Percentiles rank a stretch among this genome's conserved stretches.
Conservation (phyloP, 2,888 invertebrate species). For the Eumerus sabulonum region DNA sequence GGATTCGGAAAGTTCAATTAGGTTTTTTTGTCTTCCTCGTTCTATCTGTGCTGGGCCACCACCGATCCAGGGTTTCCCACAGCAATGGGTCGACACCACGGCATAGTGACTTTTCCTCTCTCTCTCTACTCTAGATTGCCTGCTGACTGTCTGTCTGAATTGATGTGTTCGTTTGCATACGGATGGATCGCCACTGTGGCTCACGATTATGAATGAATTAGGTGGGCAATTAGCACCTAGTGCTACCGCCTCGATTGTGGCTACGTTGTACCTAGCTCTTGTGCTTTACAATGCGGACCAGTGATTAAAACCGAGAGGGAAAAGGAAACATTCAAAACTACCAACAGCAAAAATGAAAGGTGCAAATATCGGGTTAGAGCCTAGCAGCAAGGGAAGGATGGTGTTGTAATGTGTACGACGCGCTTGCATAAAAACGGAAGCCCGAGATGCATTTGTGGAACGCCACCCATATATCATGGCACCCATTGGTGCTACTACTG, state of each 20-base stretch:
- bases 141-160: slow-evolving; percentile 16
- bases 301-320: slow-evolving; percentile 49
- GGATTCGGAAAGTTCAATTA: slow-evolving; percentile 62
- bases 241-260: slow-evolving; percentile 36
- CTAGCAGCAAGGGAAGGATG: background rate
- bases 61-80: slow-evolving; percentile 38
- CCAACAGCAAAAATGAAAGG: slow-evolving; percentile 21
- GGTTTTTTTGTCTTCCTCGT: slow-evolving; percentile 15
- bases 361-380: slow-evolving; percentile 1
- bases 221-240: slow-evolving; percentile 66
- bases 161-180: slow-evolving; percentile 49
- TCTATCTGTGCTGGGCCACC: background rate
- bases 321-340: slow-evolving; percentile 22
- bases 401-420: slow-evolving; percentile 35
- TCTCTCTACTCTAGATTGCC: too few species aligned
- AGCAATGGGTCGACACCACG: background rate
- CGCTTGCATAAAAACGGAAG: slow-evolving; percentile 65
- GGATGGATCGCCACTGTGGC: slow-evolving; percentile 31
- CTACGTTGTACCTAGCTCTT: slow-evolving; percentile 5
- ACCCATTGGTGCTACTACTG: slow-evolving; percentile 29
- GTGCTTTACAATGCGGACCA: slow-evolving; percentile 61
- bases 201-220: slow-evolving; percentile 67
- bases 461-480: slow-evolving; percentile 59
- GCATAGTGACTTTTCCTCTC: too few species aligned
- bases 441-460: slow-evolving; percentile 64